Base-by-base conservation (phyloP, 2,888 invertebrate species). In the Zhengitettix transpicula region DNA sequence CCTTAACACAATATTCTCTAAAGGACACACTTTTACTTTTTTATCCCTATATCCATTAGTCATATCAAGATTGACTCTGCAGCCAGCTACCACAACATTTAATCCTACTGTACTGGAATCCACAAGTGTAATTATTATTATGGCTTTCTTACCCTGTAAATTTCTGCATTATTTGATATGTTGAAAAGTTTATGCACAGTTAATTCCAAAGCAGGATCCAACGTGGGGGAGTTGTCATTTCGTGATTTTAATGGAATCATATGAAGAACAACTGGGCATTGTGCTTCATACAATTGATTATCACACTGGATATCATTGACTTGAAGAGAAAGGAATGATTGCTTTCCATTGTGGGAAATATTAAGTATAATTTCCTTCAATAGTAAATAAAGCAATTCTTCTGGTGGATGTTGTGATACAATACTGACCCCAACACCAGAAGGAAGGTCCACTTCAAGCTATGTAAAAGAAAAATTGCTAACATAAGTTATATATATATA, bases 201-300 rank as follows among this genome's bases (percentile, higher is more conserved):
- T 57, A 95, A 79, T 68, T 87, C 84, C 65, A 96, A 78, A 10
- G 92, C 90, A 42, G 90, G 87, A 59, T 74, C 74, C 59, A 77
- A 79, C 55, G 71, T 71, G 14, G 73, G 72, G 44, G 73, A 77
- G 17, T 77, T 40, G 9, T 47, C 47, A 14, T 12, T 14, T 14
- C 47, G 47, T 47, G 47, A 47, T 47, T n/a, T 12, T 47, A n/a
- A 69, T 42, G 72, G 75, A 65, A 78, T 78, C 59, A 89, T 87
- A 71, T 89, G 89, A 65, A 97, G 74, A 64, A 94, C 80, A 58
- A 92, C 89, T 9, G 92, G 89, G 67, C 86, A 86, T 64, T 89
- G 84, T 0, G 92, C 84, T 69, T 89, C 91, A 66, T 89, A 78
- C 60, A 97, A 70, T 78, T 97, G 87, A 71, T 81, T 82, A 68